phyloP scores from a whole-genome alignment of 2,113 vertebrate genomes.

The Pipa parva region DNA sequence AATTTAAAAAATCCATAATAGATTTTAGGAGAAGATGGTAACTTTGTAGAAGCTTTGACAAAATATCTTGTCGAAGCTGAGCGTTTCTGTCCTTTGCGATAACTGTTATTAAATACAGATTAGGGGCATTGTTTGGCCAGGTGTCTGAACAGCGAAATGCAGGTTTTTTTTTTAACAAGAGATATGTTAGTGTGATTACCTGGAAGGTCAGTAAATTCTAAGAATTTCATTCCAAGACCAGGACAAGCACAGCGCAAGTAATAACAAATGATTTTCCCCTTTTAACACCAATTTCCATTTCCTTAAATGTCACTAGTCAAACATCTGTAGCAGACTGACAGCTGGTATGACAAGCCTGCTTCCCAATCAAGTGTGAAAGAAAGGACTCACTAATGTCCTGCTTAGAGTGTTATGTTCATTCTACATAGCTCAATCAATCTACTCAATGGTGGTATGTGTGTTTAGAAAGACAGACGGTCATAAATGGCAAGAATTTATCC shows the following conservation, averaged over 20 bases:
- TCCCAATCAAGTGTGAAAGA: constrained; percentile 6
- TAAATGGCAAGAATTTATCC: constrained; percentile 6
- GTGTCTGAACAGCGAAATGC: constrained; percentile 4
- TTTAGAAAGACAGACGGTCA: constrained; percentile 14
- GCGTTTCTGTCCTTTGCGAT: too few relatives aligned
- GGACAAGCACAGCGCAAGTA: background rate
- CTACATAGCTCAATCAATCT: background rate
- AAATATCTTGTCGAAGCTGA: too few relatives aligned
- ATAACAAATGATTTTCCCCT: background rate
- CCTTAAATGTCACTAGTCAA: background rate
- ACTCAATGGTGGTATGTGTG: constrained; percentile 6
- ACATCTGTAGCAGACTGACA: background rate
- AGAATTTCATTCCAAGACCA: constrained; percentile 4
- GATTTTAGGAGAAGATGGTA: too few relatives aligned
- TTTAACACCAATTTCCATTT: background rate
- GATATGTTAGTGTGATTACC: background rate
- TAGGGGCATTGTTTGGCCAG: background rate
- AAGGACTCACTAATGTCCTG: constrained; percentile 15
- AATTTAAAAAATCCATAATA: too few relatives aligned
- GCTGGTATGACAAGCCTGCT: background rate
- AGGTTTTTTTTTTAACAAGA: constrained; percentile 1
- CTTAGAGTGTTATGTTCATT: constrained; percentile 5
- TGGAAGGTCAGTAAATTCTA: constrained; percentile 8
- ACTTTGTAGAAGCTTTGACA: too few relatives aligned
- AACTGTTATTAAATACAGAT: constrained; percentile 6